phyloP scores from a whole-genome alignment of 1,140 invertebrate genomes.

The Drosophila virilis region DNA sequence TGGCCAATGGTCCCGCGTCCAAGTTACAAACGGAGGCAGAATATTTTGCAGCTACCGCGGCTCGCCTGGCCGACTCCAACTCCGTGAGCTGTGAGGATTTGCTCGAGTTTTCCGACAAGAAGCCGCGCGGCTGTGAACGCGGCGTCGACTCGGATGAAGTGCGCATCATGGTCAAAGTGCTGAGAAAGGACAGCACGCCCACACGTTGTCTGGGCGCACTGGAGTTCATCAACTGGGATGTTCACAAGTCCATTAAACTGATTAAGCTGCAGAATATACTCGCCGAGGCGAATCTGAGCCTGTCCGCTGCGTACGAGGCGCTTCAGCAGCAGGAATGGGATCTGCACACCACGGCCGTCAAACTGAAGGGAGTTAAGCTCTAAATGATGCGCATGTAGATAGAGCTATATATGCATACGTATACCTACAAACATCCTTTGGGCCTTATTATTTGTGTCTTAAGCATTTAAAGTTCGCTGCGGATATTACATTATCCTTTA shows the following conservation, averaged over 20 bases:
- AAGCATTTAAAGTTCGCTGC: slow-evolving; percentile 50
- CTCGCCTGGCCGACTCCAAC: slow-evolving; percentile 85
- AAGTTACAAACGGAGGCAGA: slow-evolving; percentile 75
- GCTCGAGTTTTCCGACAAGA: slow-evolving; percentile 94
- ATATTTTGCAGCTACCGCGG: slow-evolving; percentile 74
- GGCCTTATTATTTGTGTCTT: slow-evolving; percentile 59
- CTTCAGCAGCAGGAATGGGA: slow-evolving; percentile 85
- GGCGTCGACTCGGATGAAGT: slow-evolving; percentile 95
- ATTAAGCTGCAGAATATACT: slow-evolving; percentile 90
- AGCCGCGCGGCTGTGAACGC: slow-evolving; percentile 91
- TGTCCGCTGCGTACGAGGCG: slow-evolving; percentile 83
- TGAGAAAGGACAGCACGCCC: slow-evolving; percentile 91
- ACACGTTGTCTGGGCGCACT: slow-evolving; percentile 92
- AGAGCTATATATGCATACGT: neutral
- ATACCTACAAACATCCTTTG: slow-evolving; percentile 15
- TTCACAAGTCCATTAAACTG: slow-evolving; percentile 94
- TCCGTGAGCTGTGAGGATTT: slow-evolving; percentile 97
- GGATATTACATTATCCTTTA: slow-evolving; percentile 22
- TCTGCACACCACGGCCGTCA: slow-evolving; percentile 75
- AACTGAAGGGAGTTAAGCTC: slow-evolving; percentile 73
- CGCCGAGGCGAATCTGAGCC: slow-evolving; percentile 77
- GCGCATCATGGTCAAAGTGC: slow-evolving; percentile 94
- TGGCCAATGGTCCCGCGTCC: neutral
- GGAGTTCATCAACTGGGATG: slow-evolving; percentile 94
- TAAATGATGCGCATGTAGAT: slow-evolving; percentile 18